Evolutionary conservation across 2,797 vertebrate genomes (phyloP), one percentile per base, ranked within the genome.

Genomic region (Cephalopachus bancanus): DNA sequence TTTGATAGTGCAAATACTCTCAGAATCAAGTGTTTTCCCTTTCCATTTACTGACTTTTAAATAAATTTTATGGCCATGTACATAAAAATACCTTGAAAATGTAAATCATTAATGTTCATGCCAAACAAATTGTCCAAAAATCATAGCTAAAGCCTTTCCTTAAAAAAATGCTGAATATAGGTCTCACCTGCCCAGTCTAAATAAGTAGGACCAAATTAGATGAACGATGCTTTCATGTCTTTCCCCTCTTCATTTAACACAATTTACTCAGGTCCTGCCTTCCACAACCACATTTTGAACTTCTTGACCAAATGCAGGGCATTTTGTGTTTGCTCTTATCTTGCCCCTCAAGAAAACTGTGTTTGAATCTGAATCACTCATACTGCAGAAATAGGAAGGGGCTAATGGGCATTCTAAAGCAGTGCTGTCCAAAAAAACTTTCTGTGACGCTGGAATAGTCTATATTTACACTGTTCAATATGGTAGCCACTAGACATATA

Each of bases 281-380:
- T 84, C 44, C 33, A 93, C 16, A 80, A 14, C 5, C 44, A 78
- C 84, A 91, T 94, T 24, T 85, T 51, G 14, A 88, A 91, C 86
- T 78, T 85, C 2, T 81, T 57, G 44, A 44, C 44, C 4, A 44
- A 44, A 44, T 44, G 44, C 2, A 76, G 75, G 20, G 20, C 37
- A 76, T 67, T 76, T 85, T 96, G 30, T 81, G n/a, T 80, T 89
- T 84, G 91, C n/a, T 37, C 69, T 80, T n/a, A 89, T 19, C 10
- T 78, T 93, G n/a, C 16, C 65, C 30, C 33, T 89, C 10, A 89
- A 62, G 64, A 85, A 95, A 91, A 84, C 11, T 71, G 28, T 2
- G 5, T 89, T 91, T 93, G 26, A 85, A 91, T 89, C 64, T 92
- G 72, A 95, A 14, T 93, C 24, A 65, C 30, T 83, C 83, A 94